These are phyloP conservation scores for Hylia prasina DNA, from an alignment of 2,113 vertebrate genomes.

Conservation along the genomic window DNA sequence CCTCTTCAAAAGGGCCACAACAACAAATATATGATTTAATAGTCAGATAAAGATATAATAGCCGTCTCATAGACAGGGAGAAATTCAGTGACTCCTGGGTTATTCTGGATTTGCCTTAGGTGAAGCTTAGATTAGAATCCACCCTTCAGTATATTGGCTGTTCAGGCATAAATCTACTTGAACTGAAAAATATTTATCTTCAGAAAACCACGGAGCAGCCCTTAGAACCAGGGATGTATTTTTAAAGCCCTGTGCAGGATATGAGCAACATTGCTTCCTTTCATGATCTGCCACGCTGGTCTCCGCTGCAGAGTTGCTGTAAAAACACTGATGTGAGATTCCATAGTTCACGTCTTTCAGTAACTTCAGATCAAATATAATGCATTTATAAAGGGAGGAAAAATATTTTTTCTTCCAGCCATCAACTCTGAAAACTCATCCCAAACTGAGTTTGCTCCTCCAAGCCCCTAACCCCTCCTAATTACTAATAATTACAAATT, in stretches of 20 bases:
- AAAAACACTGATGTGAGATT: neutral
- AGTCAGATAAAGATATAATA: neutral
- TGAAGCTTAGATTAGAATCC: neutral
- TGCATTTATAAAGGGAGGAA: neutral
- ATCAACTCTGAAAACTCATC: neutral
- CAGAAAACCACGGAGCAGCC: neutral
- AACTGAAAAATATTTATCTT: slow-evolving; percentile 42
- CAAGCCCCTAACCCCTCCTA: neutral
- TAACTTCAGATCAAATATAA: neutral
- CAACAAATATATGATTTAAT: neutral
- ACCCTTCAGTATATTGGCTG: neutral
- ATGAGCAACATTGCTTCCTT: neutral
- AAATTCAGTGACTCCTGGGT: neutral
- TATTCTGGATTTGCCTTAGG: neutral
- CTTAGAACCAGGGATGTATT: neutral
- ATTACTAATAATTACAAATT: neutral
- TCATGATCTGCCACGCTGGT: neutral
- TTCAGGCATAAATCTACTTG: neutral
- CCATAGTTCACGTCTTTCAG: neutral
- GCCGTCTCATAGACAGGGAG: neutral
- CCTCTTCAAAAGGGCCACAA: neutral
- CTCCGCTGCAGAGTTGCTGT: neutral
- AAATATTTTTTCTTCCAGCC: neutral
- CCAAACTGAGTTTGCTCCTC: neutral
- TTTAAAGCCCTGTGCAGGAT: neutral